Percentiles rank a stretch among this genome's conserved stretches.
Evolutionary conservation across 2,888 invertebrate genomes (phyloP).

Genomic region (Yponomeuta evonymella): DNA sequence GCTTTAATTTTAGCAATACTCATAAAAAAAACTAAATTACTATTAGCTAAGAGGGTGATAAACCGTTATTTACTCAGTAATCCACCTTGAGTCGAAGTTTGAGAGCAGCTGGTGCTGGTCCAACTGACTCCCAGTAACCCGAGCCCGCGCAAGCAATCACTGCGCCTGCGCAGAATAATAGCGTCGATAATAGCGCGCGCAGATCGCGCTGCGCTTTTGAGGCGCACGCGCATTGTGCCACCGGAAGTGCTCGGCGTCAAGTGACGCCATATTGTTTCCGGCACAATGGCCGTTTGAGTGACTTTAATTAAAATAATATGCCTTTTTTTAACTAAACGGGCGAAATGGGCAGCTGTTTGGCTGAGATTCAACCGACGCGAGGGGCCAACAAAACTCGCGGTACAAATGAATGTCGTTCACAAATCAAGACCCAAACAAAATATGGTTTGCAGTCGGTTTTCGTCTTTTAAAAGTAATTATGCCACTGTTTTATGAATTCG

Average conservation of each 20-base stretch:
- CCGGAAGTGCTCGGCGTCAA: conserved; percentile 31
- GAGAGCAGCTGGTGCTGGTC: conserved; percentile 3
- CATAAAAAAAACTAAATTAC: no score
- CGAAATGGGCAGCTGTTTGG: conserved; percentile 11
- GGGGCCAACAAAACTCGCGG: not conserved
- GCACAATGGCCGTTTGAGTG: conserved; percentile 30
- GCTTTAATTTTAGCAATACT: no score
- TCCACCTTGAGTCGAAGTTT: not conserved
- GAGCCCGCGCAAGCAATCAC: conserved; percentile 21
- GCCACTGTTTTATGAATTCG: no score
- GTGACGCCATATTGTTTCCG: conserved; percentile 37
- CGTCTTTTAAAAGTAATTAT: no score
- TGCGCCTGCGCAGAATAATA: conserved; percentile 35
- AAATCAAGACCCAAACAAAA: no score
- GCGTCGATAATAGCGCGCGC: not conserved
- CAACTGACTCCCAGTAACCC: conserved; percentile 7
- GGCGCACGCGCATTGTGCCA: conserved; percentile 40
- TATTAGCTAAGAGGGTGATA: no score
- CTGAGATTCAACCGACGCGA: conserved; percentile 1
- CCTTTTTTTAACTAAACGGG: not conserved
- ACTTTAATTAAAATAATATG: conserved; percentile 28
- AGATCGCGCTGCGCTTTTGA: conserved; percentile 66
- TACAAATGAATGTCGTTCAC: not conserved
- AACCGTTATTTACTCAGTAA: not conserved
- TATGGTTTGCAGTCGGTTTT: no score